A percentile compares a stretch with the other conserved stretches of the same genome.
Conservation (phyloP, 2,797 vertebrate genomes). For the Tenualosa ilisha region DNA sequence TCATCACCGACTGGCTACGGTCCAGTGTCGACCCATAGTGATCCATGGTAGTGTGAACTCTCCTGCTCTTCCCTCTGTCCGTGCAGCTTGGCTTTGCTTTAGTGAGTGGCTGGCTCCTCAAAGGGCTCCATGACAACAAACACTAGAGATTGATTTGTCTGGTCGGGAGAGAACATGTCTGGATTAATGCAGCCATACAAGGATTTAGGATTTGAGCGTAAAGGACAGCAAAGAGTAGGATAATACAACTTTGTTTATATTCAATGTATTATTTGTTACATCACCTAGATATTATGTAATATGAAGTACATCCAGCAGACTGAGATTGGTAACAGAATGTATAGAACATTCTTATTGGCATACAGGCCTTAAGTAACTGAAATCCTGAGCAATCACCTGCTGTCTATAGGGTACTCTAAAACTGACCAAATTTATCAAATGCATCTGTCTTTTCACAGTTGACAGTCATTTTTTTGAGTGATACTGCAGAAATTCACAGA, state of each 20-base stretch:
- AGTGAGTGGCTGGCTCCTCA: slow-evolving; percentile 37
- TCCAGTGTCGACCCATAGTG: slow-evolving; percentile 58
- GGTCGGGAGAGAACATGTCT: slow-evolving; percentile 21
- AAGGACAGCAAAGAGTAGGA: not conserved
- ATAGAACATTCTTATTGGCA: not conserved
- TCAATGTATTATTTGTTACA: too few relatives aligned
- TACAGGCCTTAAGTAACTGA: not conserved
- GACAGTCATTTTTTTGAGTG: not conserved
- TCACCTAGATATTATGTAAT: too few relatives aligned
- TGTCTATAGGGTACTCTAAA: not conserved
- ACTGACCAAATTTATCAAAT: not conserved
- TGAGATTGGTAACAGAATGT: too few relatives aligned
- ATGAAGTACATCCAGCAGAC: too few relatives aligned
- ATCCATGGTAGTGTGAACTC: slow-evolving; percentile 60
- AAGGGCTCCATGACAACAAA: slow-evolving; percentile 43
- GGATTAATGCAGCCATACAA: not conserved
- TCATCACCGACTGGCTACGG: slow-evolving; percentile 72
- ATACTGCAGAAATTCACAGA: not conserved
- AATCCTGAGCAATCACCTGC: not conserved
- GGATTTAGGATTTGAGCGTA: not conserved
- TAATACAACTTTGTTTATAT: not conserved
- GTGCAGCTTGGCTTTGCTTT: slow-evolving; percentile 23
- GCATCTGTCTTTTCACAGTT: not conserved
- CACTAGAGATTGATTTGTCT: slow-evolving; percentile 40
- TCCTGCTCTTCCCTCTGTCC: slow-evolving; percentile 38